These are phyloP conservation scores for Megathymus violae DNA, from an alignment of 1,140 invertebrate species.

Conservation along the genomic window DNA sequence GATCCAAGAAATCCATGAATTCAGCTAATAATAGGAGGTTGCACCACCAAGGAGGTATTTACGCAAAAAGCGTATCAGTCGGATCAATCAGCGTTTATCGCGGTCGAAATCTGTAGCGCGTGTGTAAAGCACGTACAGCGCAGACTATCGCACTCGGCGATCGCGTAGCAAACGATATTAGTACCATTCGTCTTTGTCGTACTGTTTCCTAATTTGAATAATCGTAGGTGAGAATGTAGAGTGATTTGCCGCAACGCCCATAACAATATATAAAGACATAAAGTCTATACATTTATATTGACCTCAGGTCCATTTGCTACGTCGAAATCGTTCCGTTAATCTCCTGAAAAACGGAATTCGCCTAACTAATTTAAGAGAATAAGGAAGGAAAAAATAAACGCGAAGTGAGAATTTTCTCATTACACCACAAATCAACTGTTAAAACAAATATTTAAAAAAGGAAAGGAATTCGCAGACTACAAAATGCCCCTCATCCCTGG, in stretches of 20 bases:
- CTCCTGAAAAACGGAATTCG: conserved; percentile 17
- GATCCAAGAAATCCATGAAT: too few species aligned
- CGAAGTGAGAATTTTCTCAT: conserved; percentile 77
- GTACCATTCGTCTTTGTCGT: conserved; percentile 82
- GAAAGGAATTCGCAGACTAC: conserved; percentile 78
- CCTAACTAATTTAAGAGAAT: conserved; percentile 47
- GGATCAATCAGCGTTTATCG: conserved; percentile 77
- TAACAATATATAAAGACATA: conserved; percentile 8
- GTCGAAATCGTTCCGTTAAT: conserved; percentile 7
- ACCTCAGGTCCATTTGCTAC: conserved; percentile 5
- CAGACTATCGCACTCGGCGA: conserved; percentile 64
- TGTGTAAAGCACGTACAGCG: conserved; percentile 66
- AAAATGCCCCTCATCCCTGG: conserved; percentile 75
- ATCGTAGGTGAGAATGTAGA: conserved; percentile 79
- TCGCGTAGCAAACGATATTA: conserved; percentile 74
- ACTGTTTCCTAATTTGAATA: conserved; percentile 81
- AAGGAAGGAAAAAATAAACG: conserved; percentile 52
- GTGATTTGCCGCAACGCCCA: conserved; percentile 53
- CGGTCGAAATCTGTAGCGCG: conserved; percentile 69
- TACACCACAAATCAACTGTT: conserved; percentile 80
- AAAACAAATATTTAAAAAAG: conserved; percentile 81
- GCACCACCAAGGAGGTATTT: conserved; percentile 68
- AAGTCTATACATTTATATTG: conserved; percentile 7
- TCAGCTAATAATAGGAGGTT: conserved; percentile 39
- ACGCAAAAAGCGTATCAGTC: conserved; percentile 77